phyloP scores from a whole-genome alignment of 2,797 vertebrate species.

The Podarcis lilfordi region DNA sequence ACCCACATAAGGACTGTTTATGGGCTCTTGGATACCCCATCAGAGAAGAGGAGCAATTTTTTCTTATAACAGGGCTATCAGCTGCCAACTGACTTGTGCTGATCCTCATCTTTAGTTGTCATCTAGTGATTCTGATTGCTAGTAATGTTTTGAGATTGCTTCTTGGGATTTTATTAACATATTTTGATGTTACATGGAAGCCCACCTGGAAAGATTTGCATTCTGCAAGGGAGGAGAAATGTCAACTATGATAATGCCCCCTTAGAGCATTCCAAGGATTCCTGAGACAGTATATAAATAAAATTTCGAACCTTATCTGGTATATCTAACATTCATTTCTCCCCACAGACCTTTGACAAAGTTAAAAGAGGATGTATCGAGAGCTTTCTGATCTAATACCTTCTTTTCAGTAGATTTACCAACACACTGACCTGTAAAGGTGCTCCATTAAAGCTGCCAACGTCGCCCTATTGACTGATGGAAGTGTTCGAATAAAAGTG shows the following conservation, averaged over 20 bases:
- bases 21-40: too few species aligned
- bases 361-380: not conserved
- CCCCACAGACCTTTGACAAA: not conserved
- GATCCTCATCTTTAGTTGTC: not conserved
- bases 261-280: not conserved
- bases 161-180: not conserved
- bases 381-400: constrained; percentile 23
- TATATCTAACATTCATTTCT: not conserved
- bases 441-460: constrained; percentile 91
- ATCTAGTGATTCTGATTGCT: not conserved
- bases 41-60: too few species aligned
- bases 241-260: too few species aligned
- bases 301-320: not conserved
- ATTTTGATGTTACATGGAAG: not conserved
- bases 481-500: constrained; percentile 88
- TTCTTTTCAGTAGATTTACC: constrained; percentile 23
- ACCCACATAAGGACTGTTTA: too few species aligned
- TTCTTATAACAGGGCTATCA: not conserved
- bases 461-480: constrained; percentile 87
- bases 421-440: constrained; percentile 88
- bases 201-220: not conserved
- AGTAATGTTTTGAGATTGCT: not conserved
- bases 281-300: not conserved
- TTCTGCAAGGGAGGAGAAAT: not conserved
- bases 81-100: not conserved